Conservation (phyloP, 1,140 invertebrate species). For the Trachymyrmex septentrionalis region DNA sequence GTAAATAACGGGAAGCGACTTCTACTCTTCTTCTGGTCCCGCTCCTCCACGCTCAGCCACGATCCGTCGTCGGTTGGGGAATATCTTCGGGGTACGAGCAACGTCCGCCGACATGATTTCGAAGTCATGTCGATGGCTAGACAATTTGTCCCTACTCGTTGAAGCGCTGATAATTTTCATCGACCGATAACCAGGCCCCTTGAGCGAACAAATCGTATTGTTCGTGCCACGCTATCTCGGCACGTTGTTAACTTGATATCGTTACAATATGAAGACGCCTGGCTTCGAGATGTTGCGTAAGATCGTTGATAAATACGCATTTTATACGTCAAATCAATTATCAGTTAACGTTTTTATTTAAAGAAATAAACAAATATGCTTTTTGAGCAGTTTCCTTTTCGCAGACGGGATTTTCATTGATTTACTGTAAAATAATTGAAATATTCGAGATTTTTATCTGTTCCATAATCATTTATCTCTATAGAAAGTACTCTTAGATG, state of each 20-base stretch:
- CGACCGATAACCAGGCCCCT: slow-evolving; percentile 38
- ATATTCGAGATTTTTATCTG: not conserved
- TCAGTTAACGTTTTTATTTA: not conserved
- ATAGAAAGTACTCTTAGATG: slow-evolving; percentile 8
- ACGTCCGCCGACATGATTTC: slow-evolving; percentile 38
- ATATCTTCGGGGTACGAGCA: slow-evolving; percentile 48
- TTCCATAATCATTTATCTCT: slow-evolving; percentile 9
- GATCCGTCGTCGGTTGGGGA: slow-evolving; percentile 55
- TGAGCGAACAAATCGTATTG: slow-evolving; percentile 49
- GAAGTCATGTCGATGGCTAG: slow-evolving; percentile 50
- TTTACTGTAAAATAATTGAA: slow-evolving; percentile 17
- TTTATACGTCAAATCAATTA: slow-evolving; percentile 10
- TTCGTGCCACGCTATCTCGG: slow-evolving; percentile 39
- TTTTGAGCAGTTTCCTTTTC: not conserved
- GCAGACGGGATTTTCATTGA: slow-evolving; percentile 8
- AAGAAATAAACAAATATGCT: not conserved
- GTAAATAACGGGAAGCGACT: slow-evolving; percentile 65
- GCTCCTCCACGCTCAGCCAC: slow-evolving; percentile 46
- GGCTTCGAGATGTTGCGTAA: not conserved
- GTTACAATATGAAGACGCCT: slow-evolving; percentile 3
- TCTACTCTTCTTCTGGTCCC: slow-evolving; percentile 38
- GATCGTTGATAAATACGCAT: not conserved
- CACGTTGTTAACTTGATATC: slow-evolving; percentile 30
- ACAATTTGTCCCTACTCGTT: slow-evolving; percentile 46
- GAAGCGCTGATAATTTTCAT: slow-evolving; percentile 53